Evolutionary conservation across 1,140 invertebrate species (phyloP).

Genomic region (Eueides isabella): DNA sequence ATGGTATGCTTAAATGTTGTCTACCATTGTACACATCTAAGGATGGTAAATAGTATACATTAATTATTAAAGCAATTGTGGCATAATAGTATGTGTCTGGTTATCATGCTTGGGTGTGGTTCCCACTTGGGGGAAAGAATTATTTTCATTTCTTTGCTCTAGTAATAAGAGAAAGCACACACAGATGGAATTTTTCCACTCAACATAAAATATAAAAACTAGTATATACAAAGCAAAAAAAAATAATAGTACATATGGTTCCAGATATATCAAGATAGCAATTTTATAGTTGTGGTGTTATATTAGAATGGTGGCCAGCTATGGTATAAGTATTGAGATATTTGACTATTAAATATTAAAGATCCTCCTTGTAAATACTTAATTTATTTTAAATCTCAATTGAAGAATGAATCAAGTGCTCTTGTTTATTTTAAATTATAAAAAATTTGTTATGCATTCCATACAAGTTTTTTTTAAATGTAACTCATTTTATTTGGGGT

Average conservation of each 20-base stretch:
- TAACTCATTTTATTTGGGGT: not conserved
- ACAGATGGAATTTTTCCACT: too few relatives aligned
- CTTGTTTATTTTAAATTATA: constrained; percentile 13
- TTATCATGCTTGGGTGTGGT: too few relatives aligned
- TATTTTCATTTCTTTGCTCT: too few relatives aligned
- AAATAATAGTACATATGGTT: not conserved
- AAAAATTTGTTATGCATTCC: constrained; percentile 27
- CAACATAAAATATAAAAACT: too few relatives aligned
- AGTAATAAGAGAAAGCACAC: too few relatives aligned
- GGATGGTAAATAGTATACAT: constrained; percentile 8
- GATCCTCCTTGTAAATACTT: constrained; percentile 21
- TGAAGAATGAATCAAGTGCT: constrained; percentile 21
- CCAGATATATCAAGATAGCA: not conserved
- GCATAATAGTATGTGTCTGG: too few relatives aligned
- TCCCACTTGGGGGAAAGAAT: too few relatives aligned
- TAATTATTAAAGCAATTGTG: not conserved
- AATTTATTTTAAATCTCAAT: constrained; percentile 23
- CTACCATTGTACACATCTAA: constrained; percentile 15
- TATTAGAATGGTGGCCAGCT: constrained; percentile 11
- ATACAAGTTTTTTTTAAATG: not conserved
- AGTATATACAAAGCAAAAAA: too few relatives aligned
- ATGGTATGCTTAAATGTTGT: constrained; percentile 25
- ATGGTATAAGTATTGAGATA: constrained; percentile 8
- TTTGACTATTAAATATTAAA: constrained; percentile 8
- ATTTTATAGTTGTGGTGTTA: constrained; percentile 18